Evolutionary conservation across 35 echinoderm and acorn worm species (phyloP).

Genomic region (Anneissia japonica): DNA sequence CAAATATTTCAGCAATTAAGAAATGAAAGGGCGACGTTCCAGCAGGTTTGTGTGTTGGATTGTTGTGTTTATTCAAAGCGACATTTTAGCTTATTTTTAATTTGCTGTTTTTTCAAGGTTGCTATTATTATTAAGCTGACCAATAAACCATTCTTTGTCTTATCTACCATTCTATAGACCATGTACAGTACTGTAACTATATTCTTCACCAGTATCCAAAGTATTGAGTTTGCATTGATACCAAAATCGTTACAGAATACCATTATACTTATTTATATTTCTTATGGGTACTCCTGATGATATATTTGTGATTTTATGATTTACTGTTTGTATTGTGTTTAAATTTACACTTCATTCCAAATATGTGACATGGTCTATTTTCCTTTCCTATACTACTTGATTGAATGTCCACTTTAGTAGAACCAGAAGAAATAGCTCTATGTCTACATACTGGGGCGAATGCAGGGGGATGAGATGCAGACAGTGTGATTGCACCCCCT

Average conservation of each 20-base stretch:
- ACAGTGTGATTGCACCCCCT: too few species aligned
- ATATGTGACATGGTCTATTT: not conserved
- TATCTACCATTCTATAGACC: not conserved
- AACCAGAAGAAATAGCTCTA: too few species aligned
- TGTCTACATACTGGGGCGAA: too few species aligned
- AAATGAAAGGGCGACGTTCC: not conserved
- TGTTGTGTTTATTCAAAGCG: not conserved
- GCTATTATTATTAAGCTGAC: not conserved
- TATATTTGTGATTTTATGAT: not conserved
- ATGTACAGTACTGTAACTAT: not conserved
- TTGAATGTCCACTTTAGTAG: not conserved
- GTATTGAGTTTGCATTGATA: not conserved
- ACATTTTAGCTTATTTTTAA: not conserved
- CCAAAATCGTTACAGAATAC: too few species aligned
- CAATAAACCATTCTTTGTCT: not conserved
- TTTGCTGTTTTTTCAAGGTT: not conserved
- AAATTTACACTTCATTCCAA: too few species aligned
- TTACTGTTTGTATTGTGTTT: not conserved
- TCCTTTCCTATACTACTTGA: not conserved
- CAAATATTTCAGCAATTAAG: not conserved
- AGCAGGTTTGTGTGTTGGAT: not conserved
- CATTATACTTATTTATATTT: not conserved
- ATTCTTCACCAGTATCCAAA: not conserved
- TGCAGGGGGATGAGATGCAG: too few species aligned
- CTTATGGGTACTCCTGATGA: too few species aligned